phyloP scores from a whole-genome alignment of 2,888 invertebrate genomes.

The Noctua pronuba region DNA sequence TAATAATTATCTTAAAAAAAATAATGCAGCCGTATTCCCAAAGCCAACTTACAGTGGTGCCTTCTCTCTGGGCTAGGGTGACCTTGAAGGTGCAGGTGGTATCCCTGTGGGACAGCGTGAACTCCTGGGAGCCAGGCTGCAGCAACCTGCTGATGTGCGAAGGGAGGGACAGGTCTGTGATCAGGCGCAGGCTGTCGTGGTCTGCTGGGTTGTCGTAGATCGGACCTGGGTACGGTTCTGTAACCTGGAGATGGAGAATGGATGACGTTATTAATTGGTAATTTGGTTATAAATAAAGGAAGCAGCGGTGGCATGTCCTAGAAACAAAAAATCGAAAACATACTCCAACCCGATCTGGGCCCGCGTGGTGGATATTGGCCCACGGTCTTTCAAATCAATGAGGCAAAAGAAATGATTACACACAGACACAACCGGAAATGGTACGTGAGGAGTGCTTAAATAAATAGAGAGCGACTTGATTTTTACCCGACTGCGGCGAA shows the following conservation, averaged over 20 bases:
- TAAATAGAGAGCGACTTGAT: too few relatives aligned
- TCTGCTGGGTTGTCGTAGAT: conserved; percentile 81
- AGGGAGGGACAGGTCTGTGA: conserved; percentile 82
- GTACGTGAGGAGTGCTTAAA: background rate
- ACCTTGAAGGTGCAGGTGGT: conserved; percentile 83
- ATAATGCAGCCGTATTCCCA: background rate
- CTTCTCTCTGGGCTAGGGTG: conserved; percentile 71
- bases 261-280: background rate
- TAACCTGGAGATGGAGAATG: conserved; percentile 72
- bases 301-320: background rate
- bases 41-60: conserved; percentile 73
- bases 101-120: conserved; percentile 81
- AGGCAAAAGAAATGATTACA: background rate
- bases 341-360: background rate
- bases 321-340: background rate
- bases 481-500: too few relatives aligned
- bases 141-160: conserved; percentile 78
- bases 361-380: background rate
- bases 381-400: background rate
- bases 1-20: background rate
- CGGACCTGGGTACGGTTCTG: conserved; percentile 78
- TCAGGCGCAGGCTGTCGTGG: conserved; percentile 82
- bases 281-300: background rate
- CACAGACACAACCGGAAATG: background rate
- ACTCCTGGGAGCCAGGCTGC: conserved; percentile 80